Percentiles rank a stretch among this genome's conserved stretches.
Evolutionary conservation across 2,113 vertebrate species (phyloP).

Genomic region (Pan paniscus): DNA sequence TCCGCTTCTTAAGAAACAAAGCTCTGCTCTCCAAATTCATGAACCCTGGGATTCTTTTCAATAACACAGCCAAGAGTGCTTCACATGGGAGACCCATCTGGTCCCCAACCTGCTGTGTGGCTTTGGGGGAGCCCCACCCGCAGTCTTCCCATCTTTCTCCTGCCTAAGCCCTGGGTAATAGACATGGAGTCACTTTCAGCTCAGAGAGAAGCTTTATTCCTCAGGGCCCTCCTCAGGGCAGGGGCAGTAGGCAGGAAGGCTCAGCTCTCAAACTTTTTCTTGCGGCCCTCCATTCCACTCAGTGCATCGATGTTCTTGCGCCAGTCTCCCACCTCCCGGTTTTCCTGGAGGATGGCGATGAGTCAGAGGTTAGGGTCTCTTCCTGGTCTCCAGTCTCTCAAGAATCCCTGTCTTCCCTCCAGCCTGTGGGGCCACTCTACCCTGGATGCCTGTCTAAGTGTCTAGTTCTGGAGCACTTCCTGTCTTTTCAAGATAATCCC

Average conservation of each 20-base stretch:
- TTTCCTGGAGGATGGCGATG: slow-evolving; percentile 67
- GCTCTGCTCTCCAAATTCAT: not conserved
- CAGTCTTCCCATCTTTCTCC: rapidly evolving
- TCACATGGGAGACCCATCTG: not conserved
- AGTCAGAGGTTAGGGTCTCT: not conserved
- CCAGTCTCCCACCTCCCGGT: slow-evolving; percentile 85
- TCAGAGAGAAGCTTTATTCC: slow-evolving; percentile 66
- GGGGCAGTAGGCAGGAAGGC: rapidly evolving
- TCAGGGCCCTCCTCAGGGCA: not conserved
- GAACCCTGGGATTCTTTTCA: not conserved
- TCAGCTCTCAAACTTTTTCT: slow-evolving; percentile 85
- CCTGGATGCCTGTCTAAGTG: not conserved
- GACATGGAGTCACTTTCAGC: not conserved
- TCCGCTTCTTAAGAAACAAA: too few relatives aligned
- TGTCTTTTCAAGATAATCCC: too few relatives aligned
- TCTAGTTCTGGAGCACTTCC: not conserved
- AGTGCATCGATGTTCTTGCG: slow-evolving; percentile 84
- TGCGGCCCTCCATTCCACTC: slow-evolving; percentile 85
- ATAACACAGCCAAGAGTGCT: not conserved
- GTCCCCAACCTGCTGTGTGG: not conserved
- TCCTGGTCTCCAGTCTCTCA: not conserved
- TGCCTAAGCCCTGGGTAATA: not conserved
- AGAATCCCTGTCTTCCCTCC: not conserved
- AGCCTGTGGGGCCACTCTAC: not conserved
- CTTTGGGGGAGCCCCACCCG: not conserved